Percentiles rank a stretch among this genome's conserved stretches.
Conservation (phyloP, 2,888 invertebrate species). For the Phania funesta region DNA sequence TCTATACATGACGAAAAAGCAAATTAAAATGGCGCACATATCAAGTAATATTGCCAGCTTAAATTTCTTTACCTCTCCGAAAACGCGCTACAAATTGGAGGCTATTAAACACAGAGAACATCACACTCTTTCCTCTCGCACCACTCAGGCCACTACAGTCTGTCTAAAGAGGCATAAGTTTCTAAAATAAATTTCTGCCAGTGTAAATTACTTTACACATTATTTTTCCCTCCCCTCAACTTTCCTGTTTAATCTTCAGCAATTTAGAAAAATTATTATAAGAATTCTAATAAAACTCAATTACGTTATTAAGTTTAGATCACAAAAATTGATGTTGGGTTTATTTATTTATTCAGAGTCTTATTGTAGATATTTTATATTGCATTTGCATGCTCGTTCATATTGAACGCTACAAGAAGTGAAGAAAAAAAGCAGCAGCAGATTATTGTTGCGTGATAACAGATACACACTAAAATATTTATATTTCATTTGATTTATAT, state of each 20-base stretch:
- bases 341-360: constrained; percentile 18
- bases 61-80: too few relatives aligned
- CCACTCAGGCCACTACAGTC: too few relatives aligned
- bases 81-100: too few relatives aligned
- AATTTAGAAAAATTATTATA: constrained; percentile 35
- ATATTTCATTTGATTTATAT: constrained; percentile 5
- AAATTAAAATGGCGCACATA: too few relatives aligned
- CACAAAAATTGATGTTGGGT: constrained; percentile 41
- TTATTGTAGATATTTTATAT: background rate
- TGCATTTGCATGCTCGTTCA: constrained; percentile 41
- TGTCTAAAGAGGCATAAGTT: too few relatives aligned
- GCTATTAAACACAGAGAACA: too few relatives aligned
- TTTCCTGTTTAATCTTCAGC: constrained; percentile 27
- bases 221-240: background rate
- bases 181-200: background rate
- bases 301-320: constrained; percentile 63
- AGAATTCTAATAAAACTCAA: constrained; percentile 60
- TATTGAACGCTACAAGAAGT: background rate
- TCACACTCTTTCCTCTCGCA: too few relatives aligned
- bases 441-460: constrained; percentile 53
- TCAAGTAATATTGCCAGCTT: too few relatives aligned
- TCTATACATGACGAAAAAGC: too few relatives aligned
- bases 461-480: constrained; percentile 21
- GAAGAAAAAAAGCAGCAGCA: constrained; percentile 27
- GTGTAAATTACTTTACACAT: constrained; percentile 5